These are phyloP conservation scores for Calosoma granatense DNA, from an alignment of 1,140 invertebrate species.

Conservation along the genomic window DNA sequence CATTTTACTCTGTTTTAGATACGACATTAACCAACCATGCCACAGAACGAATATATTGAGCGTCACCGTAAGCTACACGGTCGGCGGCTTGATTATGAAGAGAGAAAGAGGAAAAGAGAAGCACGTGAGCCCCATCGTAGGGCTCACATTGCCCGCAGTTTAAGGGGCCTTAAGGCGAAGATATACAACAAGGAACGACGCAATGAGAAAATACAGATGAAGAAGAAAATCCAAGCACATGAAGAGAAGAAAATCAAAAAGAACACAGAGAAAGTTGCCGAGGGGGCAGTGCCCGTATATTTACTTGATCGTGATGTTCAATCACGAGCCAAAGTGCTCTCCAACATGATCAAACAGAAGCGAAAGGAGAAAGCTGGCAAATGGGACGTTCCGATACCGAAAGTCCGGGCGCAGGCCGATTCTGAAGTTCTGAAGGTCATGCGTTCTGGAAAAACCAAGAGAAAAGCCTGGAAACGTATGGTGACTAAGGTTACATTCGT, in stretches of 20 bases:
- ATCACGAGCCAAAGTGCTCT: slow-evolving; percentile 86
- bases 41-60: slow-evolving; percentile 99
- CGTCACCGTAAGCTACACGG: slow-evolving; percentile 93
- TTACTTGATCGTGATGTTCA: slow-evolving; percentile 94
- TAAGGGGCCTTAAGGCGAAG: slow-evolving; percentile 96
- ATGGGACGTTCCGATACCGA: slow-evolving; percentile 99
- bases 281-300: slow-evolving; percentile 93
- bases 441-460: slow-evolving; percentile 85
- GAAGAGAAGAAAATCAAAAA: slow-evolving; percentile 86
- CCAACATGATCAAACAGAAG: slow-evolving; percentile 99
- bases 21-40: slow-evolving; percentile 50
- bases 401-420: slow-evolving; percentile 95
- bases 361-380: slow-evolving; percentile 99
- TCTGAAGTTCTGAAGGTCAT: slow-evolving; percentile 95
- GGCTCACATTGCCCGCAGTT: slow-evolving; percentile 79
- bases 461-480: slow-evolving; percentile 99
- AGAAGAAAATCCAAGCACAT: slow-evolving; percentile 91
- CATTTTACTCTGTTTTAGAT: not conserved
- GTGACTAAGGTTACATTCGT: slow-evolving; percentile 98
- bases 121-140: slow-evolving; percentile 85
- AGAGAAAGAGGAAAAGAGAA: slow-evolving; percentile 90
- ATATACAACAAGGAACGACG: slow-evolving; percentile 93
- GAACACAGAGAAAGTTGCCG: slow-evolving; percentile 68
- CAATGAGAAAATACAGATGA: slow-evolving; percentile 98
- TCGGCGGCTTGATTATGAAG: slow-evolving; percentile 93